Evolutionary conservation across 2,888 invertebrate genomes (phyloP).

Genomic region (Perizoma affinitatum): DNA sequence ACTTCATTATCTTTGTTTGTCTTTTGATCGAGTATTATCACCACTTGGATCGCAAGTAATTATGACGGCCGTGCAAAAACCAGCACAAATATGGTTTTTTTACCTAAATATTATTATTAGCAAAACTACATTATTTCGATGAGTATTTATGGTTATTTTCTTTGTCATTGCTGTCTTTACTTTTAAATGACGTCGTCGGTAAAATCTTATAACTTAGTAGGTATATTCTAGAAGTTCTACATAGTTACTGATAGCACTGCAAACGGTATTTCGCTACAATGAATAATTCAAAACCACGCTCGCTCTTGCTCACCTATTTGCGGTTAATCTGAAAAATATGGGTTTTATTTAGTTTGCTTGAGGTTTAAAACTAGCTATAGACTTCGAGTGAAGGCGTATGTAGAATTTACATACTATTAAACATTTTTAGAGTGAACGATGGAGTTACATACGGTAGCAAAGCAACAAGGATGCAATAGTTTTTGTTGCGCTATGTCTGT

Average conservation of each 20-base stretch:
- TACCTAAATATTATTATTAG: conserved; percentile 35
- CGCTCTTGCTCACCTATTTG: conserved; percentile 43
- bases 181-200: conserved; percentile 40
- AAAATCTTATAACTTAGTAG: conserved; percentile 40
- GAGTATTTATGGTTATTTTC: conserved; percentile 2
- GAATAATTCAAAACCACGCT: conserved; percentile 58
- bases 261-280: conserved; percentile 54
- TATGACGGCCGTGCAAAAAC: conserved; percentile 21
- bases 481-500: conserved; percentile 42
- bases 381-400: conserved; percentile 20
- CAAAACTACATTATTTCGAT: neutral
- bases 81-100: conserved; percentile 44
- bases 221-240: conserved; percentile 50
- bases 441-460: conserved; percentile 9
- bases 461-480: conserved; percentile 26
- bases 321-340: conserved; percentile 43
- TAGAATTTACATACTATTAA: conserved; percentile 22
- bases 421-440: conserved; percentile 21
- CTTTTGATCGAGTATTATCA: conserved; percentile 28
- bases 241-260: conserved; percentile 46
- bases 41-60: conserved; percentile 12
- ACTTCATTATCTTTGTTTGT: conserved; percentile 33
- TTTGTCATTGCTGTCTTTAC: too few relatives aligned
- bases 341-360: conserved; percentile 35
- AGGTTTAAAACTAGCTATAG: conserved; percentile 28